Evolutionary conservation across 2,113 vertebrate species (phyloP), one percentile per base, ranked within the genome.

Genomic region (Pseudolaguvia tuberculata): DNA sequence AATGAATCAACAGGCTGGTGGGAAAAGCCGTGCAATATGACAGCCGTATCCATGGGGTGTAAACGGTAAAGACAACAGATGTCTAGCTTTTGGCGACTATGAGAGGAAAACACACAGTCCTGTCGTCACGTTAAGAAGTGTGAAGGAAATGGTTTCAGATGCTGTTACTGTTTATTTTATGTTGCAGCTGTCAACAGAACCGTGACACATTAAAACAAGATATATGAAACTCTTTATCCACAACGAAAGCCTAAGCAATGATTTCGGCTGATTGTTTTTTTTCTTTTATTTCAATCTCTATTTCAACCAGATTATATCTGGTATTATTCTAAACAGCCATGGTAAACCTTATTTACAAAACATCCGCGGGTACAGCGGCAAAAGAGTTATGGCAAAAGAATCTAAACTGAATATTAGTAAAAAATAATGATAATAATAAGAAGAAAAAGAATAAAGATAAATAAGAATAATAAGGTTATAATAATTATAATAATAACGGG

Each of bases 1-100:
- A 52, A 57, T 77, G 75, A 62, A 77, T 77, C 63, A 80, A 69
- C 62, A 67, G 70, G 47, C 39, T 29, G 52, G 35, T 59, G 42
- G 63, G 63, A 72, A 63, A 53, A 73, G 53, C 59, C 31, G 56
- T 50, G 47, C 51, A 77, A 39, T 52, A 70, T 74, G 70, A 25
- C 47, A 73, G 74, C 47, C 56, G 42, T 53, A 58, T 21, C 66
- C 66, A 35, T 48, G 65, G 55, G 65, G 45, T 42, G 66, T 57
- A 69, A 76, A 75, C 52, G 53, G 39, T 53, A 69, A 69, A 76
- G 45, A 50, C 39, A 12, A 73, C 31, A 42, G 47, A 76, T 76
- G 10, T 42, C 68, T 74, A 74, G 65, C 45, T 80, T 76, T 68
- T 48, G 48, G 68, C 53, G 42, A 70, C 68, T 35, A 51, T 52